Percentiles rank a stretch among this genome's conserved stretches.
Conservation (phyloP, 1,140 invertebrate genomes). For the Drosophila varians region DNA sequence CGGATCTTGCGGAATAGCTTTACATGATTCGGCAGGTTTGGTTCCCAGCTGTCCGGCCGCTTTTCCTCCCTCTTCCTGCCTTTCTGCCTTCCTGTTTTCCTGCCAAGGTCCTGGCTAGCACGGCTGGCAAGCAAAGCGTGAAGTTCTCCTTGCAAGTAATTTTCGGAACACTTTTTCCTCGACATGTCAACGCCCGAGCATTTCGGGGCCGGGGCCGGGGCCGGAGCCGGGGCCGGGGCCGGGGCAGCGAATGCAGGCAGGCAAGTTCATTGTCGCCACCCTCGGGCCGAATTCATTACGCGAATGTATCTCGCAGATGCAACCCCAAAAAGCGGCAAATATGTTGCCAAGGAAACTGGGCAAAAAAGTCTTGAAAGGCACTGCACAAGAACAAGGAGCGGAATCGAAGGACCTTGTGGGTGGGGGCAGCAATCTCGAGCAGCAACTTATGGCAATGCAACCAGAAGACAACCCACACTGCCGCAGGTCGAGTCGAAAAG, state of each 20-base stretch:
- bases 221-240: not conserved
- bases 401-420: slow-evolving; percentile 6
- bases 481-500: not conserved
- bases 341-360: slow-evolving; percentile 47
- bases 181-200: slow-evolving; percentile 45
- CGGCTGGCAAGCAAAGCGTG: slow-evolving; percentile 59
- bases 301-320: slow-evolving; percentile 60
- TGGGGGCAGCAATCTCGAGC: slow-evolving; percentile 14
- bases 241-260: slow-evolving; percentile 33
- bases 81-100: no score
- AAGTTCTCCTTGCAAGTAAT: slow-evolving; percentile 48
- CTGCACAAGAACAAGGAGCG: slow-evolving; percentile 53
- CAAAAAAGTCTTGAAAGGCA: slow-evolving; percentile 57
- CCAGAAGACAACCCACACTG: slow-evolving; percentile 72
- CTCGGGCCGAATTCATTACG: slow-evolving; percentile 72
- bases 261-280: slow-evolving; percentile 73
- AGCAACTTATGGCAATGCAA: slow-evolving; percentile 66
- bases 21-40: slow-evolving; percentile 55
- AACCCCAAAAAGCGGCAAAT: slow-evolving; percentile 70
- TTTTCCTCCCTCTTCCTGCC: slow-evolving; percentile 21
- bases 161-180: slow-evolving; percentile 35
- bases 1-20: slow-evolving; percentile 38
- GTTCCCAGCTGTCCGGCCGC: slow-evolving; percentile 31
- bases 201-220: slow-evolving; percentile 2
- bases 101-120: slow-evolving; percentile 26